phyloP scores from a whole-genome alignment of 2,888 invertebrate genomes.

The Drosophila neonasuta region DNA sequence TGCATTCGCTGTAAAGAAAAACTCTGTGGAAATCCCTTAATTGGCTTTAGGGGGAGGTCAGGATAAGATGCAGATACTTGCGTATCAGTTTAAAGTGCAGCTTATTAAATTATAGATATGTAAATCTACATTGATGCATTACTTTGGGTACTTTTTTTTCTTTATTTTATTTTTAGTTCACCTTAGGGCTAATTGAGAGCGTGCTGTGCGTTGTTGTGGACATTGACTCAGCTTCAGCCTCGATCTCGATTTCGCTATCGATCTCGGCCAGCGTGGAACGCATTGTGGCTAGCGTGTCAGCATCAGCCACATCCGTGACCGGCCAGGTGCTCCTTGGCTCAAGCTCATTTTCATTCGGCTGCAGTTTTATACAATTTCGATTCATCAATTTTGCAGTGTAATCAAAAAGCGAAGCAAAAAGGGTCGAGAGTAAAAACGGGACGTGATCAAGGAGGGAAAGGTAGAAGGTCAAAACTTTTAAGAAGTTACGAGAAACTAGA shows the following conservation, averaged over 20 bases:
- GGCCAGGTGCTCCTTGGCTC: slow-evolving; percentile 58
- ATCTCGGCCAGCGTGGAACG: slow-evolving; percentile 36
- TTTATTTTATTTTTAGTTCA: slow-evolving; percentile 45
- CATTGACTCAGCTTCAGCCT: slow-evolving; percentile 31
- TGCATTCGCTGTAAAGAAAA: slow-evolving; percentile 41
- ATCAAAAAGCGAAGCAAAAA: slow-evolving; percentile 2
- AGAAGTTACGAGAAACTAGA: neutral
- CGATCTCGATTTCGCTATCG: slow-evolving; percentile 46
- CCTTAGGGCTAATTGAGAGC: slow-evolving; percentile 65
- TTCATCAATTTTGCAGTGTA: slow-evolving; percentile 9
- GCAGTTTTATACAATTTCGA: slow-evolving; percentile 44
- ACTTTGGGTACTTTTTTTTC: slow-evolving; percentile 9
- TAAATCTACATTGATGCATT: slow-evolving; percentile 30
- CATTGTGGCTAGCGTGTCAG: slow-evolving; percentile 45
- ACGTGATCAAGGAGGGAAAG: neutral
- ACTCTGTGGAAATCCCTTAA: slow-evolving; percentile 47
- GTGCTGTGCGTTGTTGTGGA: slow-evolving; percentile 54
- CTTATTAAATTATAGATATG: slow-evolving; percentile 35
- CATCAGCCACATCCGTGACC: slow-evolving; percentile 49
- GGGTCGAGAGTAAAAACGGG: neutral
- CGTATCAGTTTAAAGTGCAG: slow-evolving; percentile 39
- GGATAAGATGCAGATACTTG: neutral
- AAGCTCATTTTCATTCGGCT: slow-evolving; percentile 56
- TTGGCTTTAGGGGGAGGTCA: slow-evolving; percentile 40
- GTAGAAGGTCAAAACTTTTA: neutral